Evolutionary conservation across 2,888 invertebrate genomes (phyloP).

Genomic region (Piscicola geometra): DNA sequence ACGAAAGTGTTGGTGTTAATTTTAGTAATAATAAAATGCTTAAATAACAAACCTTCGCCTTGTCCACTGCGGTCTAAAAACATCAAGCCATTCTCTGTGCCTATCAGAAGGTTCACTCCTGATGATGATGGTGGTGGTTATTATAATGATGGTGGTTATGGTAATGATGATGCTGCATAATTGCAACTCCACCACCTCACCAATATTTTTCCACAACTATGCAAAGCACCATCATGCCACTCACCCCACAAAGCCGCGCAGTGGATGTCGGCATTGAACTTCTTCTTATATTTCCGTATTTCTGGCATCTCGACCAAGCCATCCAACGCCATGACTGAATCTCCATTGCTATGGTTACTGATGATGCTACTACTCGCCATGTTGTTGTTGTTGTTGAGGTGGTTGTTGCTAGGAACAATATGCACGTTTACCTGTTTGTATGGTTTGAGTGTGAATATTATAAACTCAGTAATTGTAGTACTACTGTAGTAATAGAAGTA

Average conservation of each 20-base stretch:
- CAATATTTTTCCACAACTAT: neutral
- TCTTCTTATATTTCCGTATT: conserved; percentile 97
- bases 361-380: conserved; percentile 58
- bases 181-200: neutral
- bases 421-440: neutral
- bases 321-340: conserved; percentile 44
- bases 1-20: too few species aligned
- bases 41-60: conserved; percentile 42
- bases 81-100: conserved; percentile 98
- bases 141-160: conserved; percentile 26
- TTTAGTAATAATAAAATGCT: neutral
- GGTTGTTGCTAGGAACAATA: neutral
- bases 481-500: too few species aligned
- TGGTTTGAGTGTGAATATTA: too few species aligned
- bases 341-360: too few species aligned
- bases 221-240: too few species aligned
- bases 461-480: too few species aligned
- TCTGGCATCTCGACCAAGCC: conserved; percentile 83
- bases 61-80: conserved; percentile 95
- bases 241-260: conserved; percentile 97
- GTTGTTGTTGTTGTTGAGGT: conserved; percentile 3
- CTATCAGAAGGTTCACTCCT: conserved; percentile 96
- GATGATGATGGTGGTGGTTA: conserved; percentile 2
- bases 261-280: conserved; percentile 97
- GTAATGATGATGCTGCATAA: conserved; percentile 29